phyloP scores from a whole-genome alignment of 2,888 invertebrate species.

The Augiades crinisus region DNA sequence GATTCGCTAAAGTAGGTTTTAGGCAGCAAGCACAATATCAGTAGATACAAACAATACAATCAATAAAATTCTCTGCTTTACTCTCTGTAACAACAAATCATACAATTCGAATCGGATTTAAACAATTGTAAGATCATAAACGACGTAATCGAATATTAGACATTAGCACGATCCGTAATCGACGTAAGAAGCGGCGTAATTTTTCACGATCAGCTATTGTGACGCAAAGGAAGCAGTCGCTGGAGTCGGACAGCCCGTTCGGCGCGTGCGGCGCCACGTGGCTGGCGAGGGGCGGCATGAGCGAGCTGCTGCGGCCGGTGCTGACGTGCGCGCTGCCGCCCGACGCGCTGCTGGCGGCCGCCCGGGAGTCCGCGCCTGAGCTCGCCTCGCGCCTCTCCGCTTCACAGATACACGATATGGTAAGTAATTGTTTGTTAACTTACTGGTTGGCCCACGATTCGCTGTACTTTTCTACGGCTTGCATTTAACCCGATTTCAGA shows the following conservation, averaged over 20 bases:
- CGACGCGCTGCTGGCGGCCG: conserved; percentile 92
- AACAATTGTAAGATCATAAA: no score
- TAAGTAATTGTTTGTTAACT: no score
- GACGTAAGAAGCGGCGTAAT: conserved; percentile 33
- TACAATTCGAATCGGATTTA: no score
- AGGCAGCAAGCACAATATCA: no score
- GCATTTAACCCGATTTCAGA: no score
- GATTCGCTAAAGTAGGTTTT: no score
- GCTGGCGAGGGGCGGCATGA: conserved; percentile 66
- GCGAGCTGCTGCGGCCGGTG: conserved; percentile 77
- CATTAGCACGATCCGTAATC: not conserved
- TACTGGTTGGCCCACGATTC: no score
- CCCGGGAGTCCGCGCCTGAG: conserved; percentile 92
- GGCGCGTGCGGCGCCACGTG: conserved; percentile 72
- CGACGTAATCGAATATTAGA: no score
- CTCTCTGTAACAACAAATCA: no score
- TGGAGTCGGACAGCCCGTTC: conserved; percentile 83
- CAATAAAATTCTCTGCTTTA: no score
- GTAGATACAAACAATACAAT: no score
- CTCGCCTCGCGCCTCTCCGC: conserved; percentile 87
- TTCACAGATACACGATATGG: conserved; percentile 92
- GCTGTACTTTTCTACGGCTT: no score
- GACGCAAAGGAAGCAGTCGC: conserved; percentile 83
- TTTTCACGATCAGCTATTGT: conserved; percentile 57
- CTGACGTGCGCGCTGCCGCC: conserved; percentile 82